Evolutionary conservation across 2,888 invertebrate genomes (phyloP).

Genomic region (Drosophila ezoana): DNA sequence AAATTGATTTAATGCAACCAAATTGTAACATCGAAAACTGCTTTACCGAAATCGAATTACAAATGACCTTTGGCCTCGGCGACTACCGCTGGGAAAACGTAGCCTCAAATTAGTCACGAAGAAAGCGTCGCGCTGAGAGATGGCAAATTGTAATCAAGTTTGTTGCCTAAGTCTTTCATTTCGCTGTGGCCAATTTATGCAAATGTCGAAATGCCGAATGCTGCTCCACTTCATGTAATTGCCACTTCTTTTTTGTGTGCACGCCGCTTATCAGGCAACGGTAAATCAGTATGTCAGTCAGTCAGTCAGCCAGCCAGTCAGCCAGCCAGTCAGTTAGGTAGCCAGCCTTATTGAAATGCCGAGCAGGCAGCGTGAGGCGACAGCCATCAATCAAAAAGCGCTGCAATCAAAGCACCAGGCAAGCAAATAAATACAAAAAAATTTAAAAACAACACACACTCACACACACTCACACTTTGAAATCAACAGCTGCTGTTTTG

Average conservation of each 20-base stretch:
- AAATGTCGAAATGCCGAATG: constrained; percentile 63
- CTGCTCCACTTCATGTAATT: constrained; percentile 75
- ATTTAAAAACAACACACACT: background rate
- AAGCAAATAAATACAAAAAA: constrained; percentile 24
- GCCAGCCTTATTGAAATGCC: constrained; percentile 64
- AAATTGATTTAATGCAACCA: constrained; percentile 66
- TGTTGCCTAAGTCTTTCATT: constrained; percentile 69
- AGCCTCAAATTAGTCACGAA: constrained; percentile 71
- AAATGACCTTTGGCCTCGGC: constrained; percentile 59
- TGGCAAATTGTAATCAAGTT: constrained; percentile 62
- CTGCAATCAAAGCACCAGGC: constrained; percentile 55
- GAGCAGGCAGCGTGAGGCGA: constrained; percentile 73
- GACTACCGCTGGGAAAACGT: constrained; percentile 65
- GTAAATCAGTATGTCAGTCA: constrained; percentile 74
- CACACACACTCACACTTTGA: constrained; percentile 45
- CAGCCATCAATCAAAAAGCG: constrained; percentile 76
- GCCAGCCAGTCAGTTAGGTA: constrained; percentile 33
- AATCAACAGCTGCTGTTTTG: constrained; percentile 58
- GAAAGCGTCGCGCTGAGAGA: constrained; percentile 48
- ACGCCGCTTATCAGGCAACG: constrained; percentile 64
- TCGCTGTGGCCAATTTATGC: constrained; percentile 67
- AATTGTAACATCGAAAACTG: constrained; percentile 74
- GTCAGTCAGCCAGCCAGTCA: constrained; percentile 26
- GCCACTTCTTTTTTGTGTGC: constrained; percentile 51
- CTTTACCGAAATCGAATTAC: constrained; percentile 51